Percentiles rank a stretch among this genome's conserved stretches.
These are phyloP conservation scores for Cyclargus thomasi DNA, from an alignment of 1,140 invertebrate genomes.

Conservation along the genomic window DNA sequence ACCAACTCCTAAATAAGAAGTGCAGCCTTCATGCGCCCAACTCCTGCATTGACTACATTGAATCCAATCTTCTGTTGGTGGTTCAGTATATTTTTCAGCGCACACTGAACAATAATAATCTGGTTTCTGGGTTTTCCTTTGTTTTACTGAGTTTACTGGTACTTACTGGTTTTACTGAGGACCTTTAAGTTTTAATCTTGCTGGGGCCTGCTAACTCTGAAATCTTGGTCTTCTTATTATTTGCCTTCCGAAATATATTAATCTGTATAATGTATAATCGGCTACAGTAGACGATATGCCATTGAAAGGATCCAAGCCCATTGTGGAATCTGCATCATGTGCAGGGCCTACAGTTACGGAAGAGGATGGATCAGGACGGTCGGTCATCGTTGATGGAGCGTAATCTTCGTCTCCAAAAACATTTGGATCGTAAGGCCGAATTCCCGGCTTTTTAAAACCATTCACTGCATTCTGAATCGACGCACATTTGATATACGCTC, in stretches of 20 bases:
- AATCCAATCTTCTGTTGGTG: not conserved
- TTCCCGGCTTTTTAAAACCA: constrained; percentile 21
- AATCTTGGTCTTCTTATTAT: constrained; percentile 3
- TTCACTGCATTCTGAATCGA: constrained; percentile 25
- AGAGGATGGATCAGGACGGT: no score
- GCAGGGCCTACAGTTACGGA: no score
- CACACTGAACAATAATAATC: no score
- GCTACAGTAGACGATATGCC: not conserved
- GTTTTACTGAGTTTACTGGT: no score
- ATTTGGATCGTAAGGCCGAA: constrained; percentile 17
- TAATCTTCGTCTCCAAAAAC: constrained; percentile 22
- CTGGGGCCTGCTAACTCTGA: constrained; percentile 4
- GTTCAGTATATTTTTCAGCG: not conserved
- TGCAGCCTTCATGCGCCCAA: constrained; percentile 7
- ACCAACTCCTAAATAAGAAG: not conserved
- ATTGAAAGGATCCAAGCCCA: no score
- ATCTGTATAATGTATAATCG: not conserved
- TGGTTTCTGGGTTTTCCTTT: no score
- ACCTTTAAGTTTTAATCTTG: not conserved
- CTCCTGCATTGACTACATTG: not conserved
- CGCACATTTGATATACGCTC: constrained; percentile 22
- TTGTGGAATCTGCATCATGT: no score
- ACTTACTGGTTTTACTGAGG: no score
- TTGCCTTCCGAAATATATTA: not conserved
- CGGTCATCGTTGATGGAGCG: constrained; percentile 21